Conservation (phyloP, 2,797 vertebrate species). For the Peromyscus eremicus region DNA sequence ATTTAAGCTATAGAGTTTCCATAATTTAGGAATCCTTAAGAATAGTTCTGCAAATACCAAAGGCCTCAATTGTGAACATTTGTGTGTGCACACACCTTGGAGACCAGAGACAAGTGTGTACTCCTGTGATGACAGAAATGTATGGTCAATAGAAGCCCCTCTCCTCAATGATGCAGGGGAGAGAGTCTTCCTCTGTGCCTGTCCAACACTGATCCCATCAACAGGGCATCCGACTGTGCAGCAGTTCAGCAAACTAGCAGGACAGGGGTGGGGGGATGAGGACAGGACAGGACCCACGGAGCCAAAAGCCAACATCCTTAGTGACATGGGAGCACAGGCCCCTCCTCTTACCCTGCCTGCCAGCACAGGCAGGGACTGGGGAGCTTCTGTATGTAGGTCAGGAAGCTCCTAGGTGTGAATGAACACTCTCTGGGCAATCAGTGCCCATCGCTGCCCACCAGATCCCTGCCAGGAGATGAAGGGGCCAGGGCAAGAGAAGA, state of each 20-base stretch:
- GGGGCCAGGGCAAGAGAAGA: background rate
- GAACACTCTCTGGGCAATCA: background rate
- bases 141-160: background rate
- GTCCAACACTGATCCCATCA: slow-evolving; percentile 19
- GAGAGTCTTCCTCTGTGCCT: background rate
- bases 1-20: background rate
- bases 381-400: background rate
- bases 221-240: background rate
- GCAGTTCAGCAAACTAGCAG: background rate
- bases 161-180: background rate
- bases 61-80: background rate
- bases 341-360: background rate
- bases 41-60: background rate
- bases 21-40: background rate
- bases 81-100: background rate
- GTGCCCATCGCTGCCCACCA: background rate
- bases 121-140: background rate
- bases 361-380: background rate
- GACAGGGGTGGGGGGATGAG: background rate
- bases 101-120: background rate
- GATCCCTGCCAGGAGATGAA: background rate
- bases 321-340: background rate
- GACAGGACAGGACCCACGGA: background rate
- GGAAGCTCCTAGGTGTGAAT: background rate
- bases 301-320: slow-evolving; percentile 5